Conservation (phyloP, 2,888 invertebrate species). For the Salpingus planirostris region DNA sequence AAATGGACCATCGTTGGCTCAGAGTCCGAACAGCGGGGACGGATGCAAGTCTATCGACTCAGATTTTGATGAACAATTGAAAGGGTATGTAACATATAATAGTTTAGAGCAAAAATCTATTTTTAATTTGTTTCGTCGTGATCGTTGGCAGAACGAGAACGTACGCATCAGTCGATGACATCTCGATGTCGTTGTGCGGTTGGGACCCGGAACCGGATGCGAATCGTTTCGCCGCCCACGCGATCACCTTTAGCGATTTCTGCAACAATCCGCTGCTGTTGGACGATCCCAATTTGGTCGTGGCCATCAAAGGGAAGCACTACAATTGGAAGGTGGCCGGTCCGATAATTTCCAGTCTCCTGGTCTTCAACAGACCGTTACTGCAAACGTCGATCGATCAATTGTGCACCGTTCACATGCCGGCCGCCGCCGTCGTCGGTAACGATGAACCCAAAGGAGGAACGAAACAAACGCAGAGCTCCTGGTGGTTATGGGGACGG, state of each 20-base stretch:
- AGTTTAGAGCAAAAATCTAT: not conserved
- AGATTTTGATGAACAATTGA: slow-evolving; percentile 68
- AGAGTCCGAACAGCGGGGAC: slow-evolving; percentile 85
- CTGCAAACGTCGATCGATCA: slow-evolving; percentile 47
- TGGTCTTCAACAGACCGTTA: slow-evolving; percentile 78
- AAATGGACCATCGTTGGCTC: slow-evolving; percentile 90
- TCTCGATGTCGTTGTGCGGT: slow-evolving; percentile 73
- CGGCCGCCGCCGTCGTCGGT: slow-evolving; percentile 13
- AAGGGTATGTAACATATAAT: slow-evolving; percentile 29
- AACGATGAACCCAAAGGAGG: slow-evolving; percentile 14
- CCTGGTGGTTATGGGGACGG: slow-evolving; percentile 63
- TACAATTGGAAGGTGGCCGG: slow-evolving; percentile 88
- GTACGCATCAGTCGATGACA: slow-evolving; percentile 50
- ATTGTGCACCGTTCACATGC: slow-evolving; percentile 37
- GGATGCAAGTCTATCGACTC: slow-evolving; percentile 74
- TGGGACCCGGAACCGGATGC: slow-evolving; percentile 45
- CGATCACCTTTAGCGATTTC: slow-evolving; percentile 53
- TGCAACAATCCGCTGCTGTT: slow-evolving; percentile 66
- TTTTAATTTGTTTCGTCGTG: slow-evolving; percentile 4
- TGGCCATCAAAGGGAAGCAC: slow-evolving; percentile 79
- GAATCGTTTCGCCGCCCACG: slow-evolving; percentile 47
- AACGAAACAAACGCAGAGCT: slow-evolving; percentile 32
- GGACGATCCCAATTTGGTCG: slow-evolving; percentile 73
- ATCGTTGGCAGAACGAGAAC: slow-evolving; percentile 36
- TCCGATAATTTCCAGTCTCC: slow-evolving; percentile 79